Conservation (phyloP, 2,888 invertebrate genomes). For the Xylocampa areola region DNA sequence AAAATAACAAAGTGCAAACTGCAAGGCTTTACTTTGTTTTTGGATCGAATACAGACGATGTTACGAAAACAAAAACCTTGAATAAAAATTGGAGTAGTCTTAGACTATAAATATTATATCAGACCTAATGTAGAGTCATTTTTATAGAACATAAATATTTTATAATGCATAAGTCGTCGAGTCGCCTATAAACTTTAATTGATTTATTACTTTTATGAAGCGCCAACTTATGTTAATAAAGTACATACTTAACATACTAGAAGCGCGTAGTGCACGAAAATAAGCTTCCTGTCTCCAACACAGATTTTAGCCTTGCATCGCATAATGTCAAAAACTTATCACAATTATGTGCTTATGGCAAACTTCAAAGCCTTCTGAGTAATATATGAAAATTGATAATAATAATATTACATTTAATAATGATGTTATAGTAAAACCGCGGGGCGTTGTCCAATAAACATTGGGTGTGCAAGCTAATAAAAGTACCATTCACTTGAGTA, state of each 20-base stretch:
- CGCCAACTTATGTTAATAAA: conserved; percentile 61
- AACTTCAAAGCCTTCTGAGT: conserved; percentile 35
- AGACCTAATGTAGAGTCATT: conserved; percentile 14
- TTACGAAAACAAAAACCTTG: not conserved
- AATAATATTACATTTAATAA: conserved; percentile 42
- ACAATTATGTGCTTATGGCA: conserved; percentile 61
- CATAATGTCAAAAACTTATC: conserved; percentile 71
- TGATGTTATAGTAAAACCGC: conserved; percentile 35
- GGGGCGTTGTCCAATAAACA: conserved; percentile 37
- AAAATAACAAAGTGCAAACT: conserved; percentile 30
- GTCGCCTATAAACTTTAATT: conserved; percentile 47
- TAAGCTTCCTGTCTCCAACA: conserved; percentile 67
- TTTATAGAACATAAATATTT: conserved; percentile 16
- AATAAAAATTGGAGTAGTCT: not conserved
- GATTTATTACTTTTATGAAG: conserved; percentile 60
- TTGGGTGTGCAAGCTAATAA: conserved; percentile 50
- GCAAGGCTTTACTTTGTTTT: conserved; percentile 16
- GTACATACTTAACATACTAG: conserved; percentile 64
- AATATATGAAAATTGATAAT: conserved; percentile 34
- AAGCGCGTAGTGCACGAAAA: conserved; percentile 58
- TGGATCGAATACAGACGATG: conserved; percentile 8
- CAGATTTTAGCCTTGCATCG: conserved; percentile 71
- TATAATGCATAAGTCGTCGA: conserved; percentile 22
- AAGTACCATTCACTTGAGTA: conserved; percentile 46
- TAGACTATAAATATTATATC: too few relatives aligned